A percentile compares a stretch with the other conserved stretches of the same genome.
Conservation (phyloP, 2,113 vertebrate genomes). For the Ameiurus melas region DNA sequence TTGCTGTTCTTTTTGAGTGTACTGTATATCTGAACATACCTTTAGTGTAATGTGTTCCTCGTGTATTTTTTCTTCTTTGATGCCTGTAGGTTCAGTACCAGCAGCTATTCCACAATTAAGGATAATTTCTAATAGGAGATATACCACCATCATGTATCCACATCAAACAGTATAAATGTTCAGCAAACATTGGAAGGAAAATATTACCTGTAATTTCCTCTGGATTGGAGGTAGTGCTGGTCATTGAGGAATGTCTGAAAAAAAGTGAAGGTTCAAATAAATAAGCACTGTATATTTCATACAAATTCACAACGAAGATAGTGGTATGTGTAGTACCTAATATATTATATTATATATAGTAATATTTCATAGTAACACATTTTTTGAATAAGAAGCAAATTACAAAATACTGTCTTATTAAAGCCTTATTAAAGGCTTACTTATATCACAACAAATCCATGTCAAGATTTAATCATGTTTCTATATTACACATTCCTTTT, state of each 20-base stretch:
- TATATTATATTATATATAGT: neutral
- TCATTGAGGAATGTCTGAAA: neutral
- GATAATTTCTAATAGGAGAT: constrained; percentile 30
- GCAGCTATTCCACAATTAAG: constrained; percentile 10
- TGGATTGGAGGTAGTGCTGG: constrained; percentile 26
- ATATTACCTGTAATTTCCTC: constrained; percentile 44
- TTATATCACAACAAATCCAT: neutral
- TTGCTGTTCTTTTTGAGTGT: no score
- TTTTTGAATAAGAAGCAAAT: neutral
- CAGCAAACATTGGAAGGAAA: neutral
- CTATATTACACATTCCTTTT: neutral
- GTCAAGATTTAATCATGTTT: neutral
- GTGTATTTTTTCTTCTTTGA: constrained; percentile 21
- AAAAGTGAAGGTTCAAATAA: neutral
- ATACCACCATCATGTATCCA: neutral
- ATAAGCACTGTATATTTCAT: neutral
- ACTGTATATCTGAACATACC: constrained; percentile 9
- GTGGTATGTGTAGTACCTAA: neutral
- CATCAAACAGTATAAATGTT: neutral
- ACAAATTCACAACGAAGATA: neutral
- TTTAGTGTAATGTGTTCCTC: constrained; percentile 5
- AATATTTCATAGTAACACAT: neutral
- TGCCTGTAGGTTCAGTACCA: neutral
- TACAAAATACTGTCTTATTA: neutral
- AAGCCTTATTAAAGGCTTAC: neutral